These are phyloP conservation scores for Caiman crocodilus DNA, from an alignment of 2,797 vertebrate species.

Conservation along the genomic window DNA sequence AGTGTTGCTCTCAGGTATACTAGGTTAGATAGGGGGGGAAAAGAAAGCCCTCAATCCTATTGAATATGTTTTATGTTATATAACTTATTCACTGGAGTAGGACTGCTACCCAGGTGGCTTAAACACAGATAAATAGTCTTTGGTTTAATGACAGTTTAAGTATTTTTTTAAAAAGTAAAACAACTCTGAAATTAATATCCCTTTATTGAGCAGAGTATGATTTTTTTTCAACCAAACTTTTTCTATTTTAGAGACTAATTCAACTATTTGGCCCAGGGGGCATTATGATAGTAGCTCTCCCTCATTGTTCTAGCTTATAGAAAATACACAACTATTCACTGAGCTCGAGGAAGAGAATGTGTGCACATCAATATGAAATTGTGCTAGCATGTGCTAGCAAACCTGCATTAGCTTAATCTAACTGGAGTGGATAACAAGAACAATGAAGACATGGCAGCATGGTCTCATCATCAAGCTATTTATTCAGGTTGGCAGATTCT, in stretches of 20 bases:
- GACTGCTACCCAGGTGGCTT: not conserved
- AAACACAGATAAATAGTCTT: not conserved
- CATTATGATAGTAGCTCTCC: not conserved
- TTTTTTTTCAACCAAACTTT: too few relatives aligned
- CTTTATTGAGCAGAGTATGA: too few relatives aligned
- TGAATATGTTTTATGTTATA: not conserved
- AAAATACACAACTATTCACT: not conserved
- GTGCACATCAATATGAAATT: not conserved
- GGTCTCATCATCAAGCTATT: not conserved
- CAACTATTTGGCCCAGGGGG: too few relatives aligned
- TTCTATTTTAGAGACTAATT: too few relatives aligned
- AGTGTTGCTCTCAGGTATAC: too few relatives aligned
- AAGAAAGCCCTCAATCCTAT: not conserved
- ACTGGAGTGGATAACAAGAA: not conserved
- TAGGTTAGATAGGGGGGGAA: too few relatives aligned
- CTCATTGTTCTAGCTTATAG: not conserved
- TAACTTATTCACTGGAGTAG: slow-evolving; percentile 20
- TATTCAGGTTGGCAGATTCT: not conserved
- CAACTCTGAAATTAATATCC: too few relatives aligned
- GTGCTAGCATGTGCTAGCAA: not conserved
- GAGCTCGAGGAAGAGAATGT: not conserved
- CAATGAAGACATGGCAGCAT: not conserved
- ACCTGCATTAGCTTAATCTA: not conserved
- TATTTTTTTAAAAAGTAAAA: too few relatives aligned
- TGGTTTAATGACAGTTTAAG: not conserved